Base-by-base conservation (phyloP, 2,113 vertebrate genomes). In the Trogon melanurus region DNA sequence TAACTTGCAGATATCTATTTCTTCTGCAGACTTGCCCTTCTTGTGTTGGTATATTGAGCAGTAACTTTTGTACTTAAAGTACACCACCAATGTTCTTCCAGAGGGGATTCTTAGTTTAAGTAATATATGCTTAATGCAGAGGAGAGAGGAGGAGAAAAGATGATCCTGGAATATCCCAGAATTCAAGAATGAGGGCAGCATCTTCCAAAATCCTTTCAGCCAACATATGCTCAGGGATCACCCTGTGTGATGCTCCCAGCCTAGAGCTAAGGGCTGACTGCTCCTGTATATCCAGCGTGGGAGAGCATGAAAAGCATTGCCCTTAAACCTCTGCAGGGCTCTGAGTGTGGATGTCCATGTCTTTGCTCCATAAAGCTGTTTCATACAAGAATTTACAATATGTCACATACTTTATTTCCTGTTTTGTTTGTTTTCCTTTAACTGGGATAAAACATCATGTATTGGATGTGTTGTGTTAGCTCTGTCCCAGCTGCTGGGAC, bases 221-320 rank as follows among this genome's bases (percentile, higher is more conserved):
- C 6, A 36, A 14, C 3, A 1, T 3, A 2, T 1, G 4, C 16
- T 72, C 8, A 9, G 54, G 29, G 27, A n/a, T 78, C 45, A 11
- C 8, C 50, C 73, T 1, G 0, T 12, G 22, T 32, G 19, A 2
- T 5, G 2, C 9, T 83, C 53, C 38, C 32, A 2, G 30, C 44
- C 23, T 16, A 34, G 48, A 64, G 53, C n/a, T 45, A 11, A 12
- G 29, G 36, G 14, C n/a, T 38, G 22, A 1, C 36, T 79, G 36
- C 34, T 85, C 9, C 56, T 71, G 64, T 75, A 34, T 36, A 25
- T 20, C 29, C 50, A n/a, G 6, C 2, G 3, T 17, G 10, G 74
- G 71, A 50, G 25, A 56, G 17, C 58, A 25, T 22, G 58, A 51
- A 70, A 76, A 91, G 29, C 58, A 53, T 20, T 17, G 2, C 34